Base-by-base conservation (phyloP, 2,797 vertebrate genomes). In the Liasis olivaceus region DNA sequence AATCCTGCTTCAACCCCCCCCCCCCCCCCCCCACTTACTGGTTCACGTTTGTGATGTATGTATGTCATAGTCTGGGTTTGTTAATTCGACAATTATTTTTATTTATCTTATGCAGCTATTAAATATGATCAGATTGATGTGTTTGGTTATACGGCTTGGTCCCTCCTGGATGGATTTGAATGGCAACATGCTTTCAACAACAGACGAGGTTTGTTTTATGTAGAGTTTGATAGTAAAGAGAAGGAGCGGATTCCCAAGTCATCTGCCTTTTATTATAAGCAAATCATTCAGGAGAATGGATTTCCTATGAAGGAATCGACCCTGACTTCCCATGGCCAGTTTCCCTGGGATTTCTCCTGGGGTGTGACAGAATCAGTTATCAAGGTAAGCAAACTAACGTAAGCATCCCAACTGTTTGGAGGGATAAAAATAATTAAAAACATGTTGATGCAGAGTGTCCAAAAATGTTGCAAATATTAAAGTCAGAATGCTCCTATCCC, bases 341-440 rank as follows among this genome's bases (percentile, higher is more conserved):
- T 99, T 95, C 98, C 99, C 90, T 99, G 99, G 91, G 97, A 98
- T 90, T 99, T 99, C 96, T 98, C 98, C 77, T 99, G 99, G 98
- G 99, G 99, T 1, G 95, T 99, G 92, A 98, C 99, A 0, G 99
- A 99, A 91, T 98, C 98, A 31, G 98, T 98, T 31, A 96, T 99
- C 59, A 98, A 99, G 98, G 99, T 99, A 97, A 98, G 97, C 0
- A 47, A 9, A 20, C 60, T 58, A 58, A 87, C 62, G 5, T 42
- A 28, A 36, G 31, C 17, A 85, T 87, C 31, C 28, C 54, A 59
- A 17, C 47, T 51, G 42, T 72, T 28, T 51, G 6, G 11, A 5
- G n/a, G 14, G 26, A 62, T 11, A 2, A 14, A 59, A 88, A 85
- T 9, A 88, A 85, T 9, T 24, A 64, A 77, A 5, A 36, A 26